Conservation (phyloP, 2,888 invertebrate genomes). For the Isoperla grammatica region DNA sequence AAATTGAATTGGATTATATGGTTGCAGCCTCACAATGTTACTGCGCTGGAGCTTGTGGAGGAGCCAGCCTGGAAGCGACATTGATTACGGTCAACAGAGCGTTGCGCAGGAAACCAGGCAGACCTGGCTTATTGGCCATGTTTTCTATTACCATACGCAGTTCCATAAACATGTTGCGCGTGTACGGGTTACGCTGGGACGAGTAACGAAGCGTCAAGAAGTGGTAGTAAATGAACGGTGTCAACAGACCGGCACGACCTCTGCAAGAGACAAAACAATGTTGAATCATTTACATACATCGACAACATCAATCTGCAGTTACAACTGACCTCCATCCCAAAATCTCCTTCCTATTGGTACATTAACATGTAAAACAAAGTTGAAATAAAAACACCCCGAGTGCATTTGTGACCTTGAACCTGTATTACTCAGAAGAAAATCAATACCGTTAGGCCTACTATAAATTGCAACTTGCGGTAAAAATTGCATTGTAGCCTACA, state of each 20-base stretch:
- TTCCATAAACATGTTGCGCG: conserved; percentile 87
- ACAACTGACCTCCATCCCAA: too few species aligned
- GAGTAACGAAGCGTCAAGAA: conserved; percentile 89
- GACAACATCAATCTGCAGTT: too few species aligned
- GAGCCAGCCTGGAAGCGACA: conserved; percentile 73
- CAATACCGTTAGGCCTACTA: too few species aligned
- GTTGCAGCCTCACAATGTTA: not conserved
- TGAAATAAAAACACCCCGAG: too few species aligned
- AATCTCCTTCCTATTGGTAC: too few species aligned
- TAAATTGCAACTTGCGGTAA: too few species aligned
- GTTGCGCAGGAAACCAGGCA: conserved; percentile 61
- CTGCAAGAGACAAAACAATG: conserved; percentile 50
- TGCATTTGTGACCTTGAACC: too few species aligned
- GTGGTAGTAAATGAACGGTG: conserved; percentile 95
- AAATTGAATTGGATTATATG: not conserved
- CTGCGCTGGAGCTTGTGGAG: conserved; percentile 45
- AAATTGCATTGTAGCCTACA: too few species aligned
- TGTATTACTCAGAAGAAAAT: too few species aligned
- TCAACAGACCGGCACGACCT: conserved; percentile 82
- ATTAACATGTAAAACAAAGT: too few species aligned
- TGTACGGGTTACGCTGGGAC: conserved; percentile 94
- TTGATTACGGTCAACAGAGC: conserved; percentile 56
- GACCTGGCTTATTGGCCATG: conserved; percentile 58
- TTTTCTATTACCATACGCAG: conserved; percentile 67
- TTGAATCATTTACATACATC: conserved; percentile 25